phyloP scores from a whole-genome alignment of 2,888 invertebrate genomes.

The Cotesia congregata region DNA sequence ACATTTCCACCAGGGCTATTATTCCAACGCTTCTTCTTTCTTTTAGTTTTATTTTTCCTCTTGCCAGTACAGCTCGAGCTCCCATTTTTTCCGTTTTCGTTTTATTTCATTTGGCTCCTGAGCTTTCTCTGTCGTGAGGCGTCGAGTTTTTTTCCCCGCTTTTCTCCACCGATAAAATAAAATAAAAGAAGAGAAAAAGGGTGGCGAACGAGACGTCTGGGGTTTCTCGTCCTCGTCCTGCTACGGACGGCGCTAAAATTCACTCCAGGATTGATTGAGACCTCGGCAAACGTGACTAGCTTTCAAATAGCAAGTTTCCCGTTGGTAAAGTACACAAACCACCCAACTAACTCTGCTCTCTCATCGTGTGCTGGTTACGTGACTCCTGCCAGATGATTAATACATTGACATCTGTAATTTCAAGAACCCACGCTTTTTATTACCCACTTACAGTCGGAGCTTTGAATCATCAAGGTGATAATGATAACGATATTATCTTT shows the following conservation, averaged over 20 bases:
- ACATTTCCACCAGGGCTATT: slow-evolving; percentile 24
- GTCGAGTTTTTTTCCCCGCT: neutral
- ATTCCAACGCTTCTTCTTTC: slow-evolving; percentile 8
- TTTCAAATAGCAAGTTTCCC: slow-evolving; percentile 8
- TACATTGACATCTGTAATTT: slow-evolving; percentile 1
- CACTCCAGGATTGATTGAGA: slow-evolving; percentile 30
- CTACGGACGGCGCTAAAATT: slow-evolving; percentile 19
- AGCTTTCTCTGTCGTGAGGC: slow-evolving; percentile 10
- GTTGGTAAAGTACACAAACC: neutral
- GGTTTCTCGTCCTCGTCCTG: slow-evolving; percentile 6
- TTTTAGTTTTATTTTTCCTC: neutral
- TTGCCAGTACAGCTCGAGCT: neutral
- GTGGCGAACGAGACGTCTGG: slow-evolving; percentile 22
- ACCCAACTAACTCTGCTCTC: neutral
- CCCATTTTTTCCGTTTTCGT: neutral
- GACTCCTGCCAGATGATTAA: neutral
- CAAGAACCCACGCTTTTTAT: neutral
- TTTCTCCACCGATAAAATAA: slow-evolving; percentile 7
- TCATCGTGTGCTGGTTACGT: slow-evolving; percentile 1
- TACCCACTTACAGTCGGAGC: neutral
- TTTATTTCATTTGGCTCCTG: neutral
- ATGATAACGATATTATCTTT: neutral
- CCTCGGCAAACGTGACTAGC: slow-evolving; percentile 23
- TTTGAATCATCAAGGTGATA: slow-evolving; percentile 28
- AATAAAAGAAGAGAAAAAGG: slow-evolving; percentile 27